Percentiles rank a stretch among this genome's conserved stretches.
phyloP scores from a whole-genome alignment of 1,140 invertebrate genomes.

The Drosophila tani region DNA sequence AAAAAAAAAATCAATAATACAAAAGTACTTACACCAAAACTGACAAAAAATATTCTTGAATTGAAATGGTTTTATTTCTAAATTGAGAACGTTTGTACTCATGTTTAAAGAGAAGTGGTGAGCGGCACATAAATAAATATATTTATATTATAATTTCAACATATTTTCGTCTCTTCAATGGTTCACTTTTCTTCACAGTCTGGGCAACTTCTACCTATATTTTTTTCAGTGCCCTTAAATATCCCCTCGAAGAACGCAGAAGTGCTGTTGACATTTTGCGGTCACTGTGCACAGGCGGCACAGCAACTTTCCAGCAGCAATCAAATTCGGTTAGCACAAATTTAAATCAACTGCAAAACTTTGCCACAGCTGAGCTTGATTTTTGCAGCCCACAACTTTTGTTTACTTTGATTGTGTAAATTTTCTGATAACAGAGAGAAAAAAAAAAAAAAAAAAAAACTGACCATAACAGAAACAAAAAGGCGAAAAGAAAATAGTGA shows the following conservation, averaged over 20 bases:
- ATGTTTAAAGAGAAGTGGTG: too few species aligned
- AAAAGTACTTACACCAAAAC: too few species aligned
- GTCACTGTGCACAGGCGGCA: constrained; percentile 38
- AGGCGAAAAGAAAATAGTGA: neutral
- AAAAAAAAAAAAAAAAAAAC: neutral
- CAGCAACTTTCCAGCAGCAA: constrained; percentile 29
- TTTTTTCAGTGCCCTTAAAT: constrained; percentile 10
- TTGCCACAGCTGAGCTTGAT: constrained; percentile 60
- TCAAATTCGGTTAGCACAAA: constrained; percentile 48
- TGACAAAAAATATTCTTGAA: too few species aligned
- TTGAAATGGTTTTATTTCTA: too few species aligned
- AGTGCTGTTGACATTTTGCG: constrained; percentile 44
- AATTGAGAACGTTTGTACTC: too few species aligned
- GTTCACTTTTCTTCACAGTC: too few species aligned
- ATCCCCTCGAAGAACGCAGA: neutral
- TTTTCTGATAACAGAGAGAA: neutral
- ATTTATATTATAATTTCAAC: too few species aligned
- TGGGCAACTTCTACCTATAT: too few species aligned
- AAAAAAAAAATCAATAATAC: too few species aligned
- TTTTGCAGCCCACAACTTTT: constrained; percentile 38
- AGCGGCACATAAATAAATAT: too few species aligned
- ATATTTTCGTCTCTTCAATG: too few species aligned
- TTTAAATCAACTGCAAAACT: constrained; percentile 54
- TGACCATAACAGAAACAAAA: constrained; percentile 1
- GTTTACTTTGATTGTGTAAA: constrained; percentile 46